phyloP scores from a whole-genome alignment of 2,797 vertebrate genomes.

The Chelon labrosus region DNA sequence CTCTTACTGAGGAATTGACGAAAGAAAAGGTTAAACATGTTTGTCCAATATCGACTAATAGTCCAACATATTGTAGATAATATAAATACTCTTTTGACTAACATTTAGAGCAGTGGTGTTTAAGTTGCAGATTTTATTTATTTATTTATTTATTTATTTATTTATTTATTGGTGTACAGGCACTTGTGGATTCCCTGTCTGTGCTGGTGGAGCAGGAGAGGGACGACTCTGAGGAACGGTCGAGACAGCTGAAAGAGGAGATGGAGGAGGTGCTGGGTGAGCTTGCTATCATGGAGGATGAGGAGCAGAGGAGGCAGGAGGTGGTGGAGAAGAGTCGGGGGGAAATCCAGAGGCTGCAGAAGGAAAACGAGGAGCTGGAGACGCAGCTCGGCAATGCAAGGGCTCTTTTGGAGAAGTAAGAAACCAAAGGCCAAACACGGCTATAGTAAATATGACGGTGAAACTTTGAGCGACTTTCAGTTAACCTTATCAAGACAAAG shows the following conservation, averaged over 20 bases:
- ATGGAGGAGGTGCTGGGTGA: conserved; percentile 89
- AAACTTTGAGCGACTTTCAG: neutral
- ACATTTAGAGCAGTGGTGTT: too few relatives aligned
- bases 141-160: neutral
- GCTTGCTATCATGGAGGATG: conserved; percentile 85
- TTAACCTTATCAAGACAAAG: neutral
- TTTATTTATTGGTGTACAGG: conserved; percentile 74
- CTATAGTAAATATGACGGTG: neutral
- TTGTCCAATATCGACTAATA: neutral
- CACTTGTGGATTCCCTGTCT: conserved; percentile 82
- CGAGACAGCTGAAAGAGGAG: conserved; percentile 87
- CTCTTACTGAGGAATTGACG: conserved; percentile 78
- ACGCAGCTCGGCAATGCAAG: conserved; percentile 76
- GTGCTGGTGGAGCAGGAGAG: conserved; percentile 84
- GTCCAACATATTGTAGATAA: too few relatives aligned
- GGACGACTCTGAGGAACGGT: conserved; percentile 84
- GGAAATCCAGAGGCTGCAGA: conserved; percentile 78
- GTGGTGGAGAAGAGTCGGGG: conserved; percentile 77
- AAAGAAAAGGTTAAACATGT: conserved; percentile 86
- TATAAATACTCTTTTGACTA: neutral
- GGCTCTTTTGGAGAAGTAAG: conserved; percentile 85
- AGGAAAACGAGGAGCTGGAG: conserved; percentile 78
- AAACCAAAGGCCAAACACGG: conserved; percentile 2
- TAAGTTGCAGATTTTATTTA: neutral
- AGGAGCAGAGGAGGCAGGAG: conserved; percentile 83